Conservation (phyloP, 2,888 invertebrate species). For the Harpalus rufipes region DNA sequence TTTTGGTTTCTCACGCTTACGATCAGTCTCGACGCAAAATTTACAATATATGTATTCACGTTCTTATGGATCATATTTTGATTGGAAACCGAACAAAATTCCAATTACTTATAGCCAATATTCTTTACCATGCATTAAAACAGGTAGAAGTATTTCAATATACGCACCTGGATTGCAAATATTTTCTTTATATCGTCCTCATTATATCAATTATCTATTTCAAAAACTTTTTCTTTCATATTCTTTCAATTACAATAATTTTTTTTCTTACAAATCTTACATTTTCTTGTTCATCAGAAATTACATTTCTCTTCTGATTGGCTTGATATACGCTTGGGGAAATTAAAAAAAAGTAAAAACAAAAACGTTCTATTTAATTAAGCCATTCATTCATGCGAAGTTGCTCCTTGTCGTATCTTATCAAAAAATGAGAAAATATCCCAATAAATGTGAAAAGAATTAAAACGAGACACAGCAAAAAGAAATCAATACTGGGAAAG, state of each 20-base stretch:
- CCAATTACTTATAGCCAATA: no score
- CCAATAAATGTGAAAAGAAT: conserved; percentile 9
- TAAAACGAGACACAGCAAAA: conserved; percentile 9
- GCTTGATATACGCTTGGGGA: conserved; percentile 10
- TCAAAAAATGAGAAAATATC: conserved; percentile 34
- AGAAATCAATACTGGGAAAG: background rate
- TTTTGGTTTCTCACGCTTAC: no score
- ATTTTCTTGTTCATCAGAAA: conserved; percentile 24
- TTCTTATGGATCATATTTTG: no score
- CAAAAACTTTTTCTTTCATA: background rate
- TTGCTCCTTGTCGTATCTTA: conserved; percentile 10
- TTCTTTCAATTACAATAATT: conserved; percentile 7
- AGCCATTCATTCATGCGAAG: conserved; percentile 32
- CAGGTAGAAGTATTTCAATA: no score
- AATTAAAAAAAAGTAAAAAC: conserved; percentile 31
- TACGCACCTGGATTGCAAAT: no score
- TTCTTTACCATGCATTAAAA: no score
- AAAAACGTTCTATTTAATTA: conserved; percentile 35
- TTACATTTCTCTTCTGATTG: conserved; percentile 32
- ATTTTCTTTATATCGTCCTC: background rate
- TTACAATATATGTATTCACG: no score
- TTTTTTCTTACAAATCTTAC: conserved; percentile 22
- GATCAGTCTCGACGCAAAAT: no score
- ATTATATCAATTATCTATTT: background rate
- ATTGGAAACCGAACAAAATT: no score